Evolutionary conservation across 2,888 invertebrate genomes (phyloP).

Genomic region (Acanthosepion pharaonis): DNA sequence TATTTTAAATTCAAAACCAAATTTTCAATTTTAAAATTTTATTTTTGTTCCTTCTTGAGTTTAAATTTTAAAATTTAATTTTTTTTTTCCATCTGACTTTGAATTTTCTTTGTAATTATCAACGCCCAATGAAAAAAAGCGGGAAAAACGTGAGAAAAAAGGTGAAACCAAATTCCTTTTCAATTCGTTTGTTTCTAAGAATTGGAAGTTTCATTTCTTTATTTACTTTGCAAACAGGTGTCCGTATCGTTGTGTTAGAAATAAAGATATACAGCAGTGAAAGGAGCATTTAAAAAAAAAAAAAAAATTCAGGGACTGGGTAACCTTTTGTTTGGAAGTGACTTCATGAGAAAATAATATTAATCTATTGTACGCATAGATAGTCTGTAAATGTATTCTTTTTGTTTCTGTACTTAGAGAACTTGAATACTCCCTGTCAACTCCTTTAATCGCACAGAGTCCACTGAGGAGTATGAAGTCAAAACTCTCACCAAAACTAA

Average conservation of each 20-base stretch:
- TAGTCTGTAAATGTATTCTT: no score
- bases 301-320: neutral
- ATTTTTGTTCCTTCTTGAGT: neutral
- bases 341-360: no score
- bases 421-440: no score
- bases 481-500: no score
- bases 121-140: neutral
- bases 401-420: no score
- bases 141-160: neutral
- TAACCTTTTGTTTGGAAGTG: neutral
- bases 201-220: neutral
- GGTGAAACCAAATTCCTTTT: neutral
- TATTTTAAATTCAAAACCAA: neutral
- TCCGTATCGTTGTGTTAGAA: neutral
- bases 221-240: neutral
- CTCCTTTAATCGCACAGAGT: no score
- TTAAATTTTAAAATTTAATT: neutral
- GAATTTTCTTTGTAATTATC: neutral
- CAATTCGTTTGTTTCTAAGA: neutral
- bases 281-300: neutral
- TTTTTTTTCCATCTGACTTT: neutral
- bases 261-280: neutral
- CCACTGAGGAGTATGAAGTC: no score
- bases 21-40: neutral
- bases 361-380: no score